Evolutionary conservation across 1,140 invertebrate species (phyloP), one percentile per base, ranked within the genome.

Genomic region (Apis florea): DNA sequence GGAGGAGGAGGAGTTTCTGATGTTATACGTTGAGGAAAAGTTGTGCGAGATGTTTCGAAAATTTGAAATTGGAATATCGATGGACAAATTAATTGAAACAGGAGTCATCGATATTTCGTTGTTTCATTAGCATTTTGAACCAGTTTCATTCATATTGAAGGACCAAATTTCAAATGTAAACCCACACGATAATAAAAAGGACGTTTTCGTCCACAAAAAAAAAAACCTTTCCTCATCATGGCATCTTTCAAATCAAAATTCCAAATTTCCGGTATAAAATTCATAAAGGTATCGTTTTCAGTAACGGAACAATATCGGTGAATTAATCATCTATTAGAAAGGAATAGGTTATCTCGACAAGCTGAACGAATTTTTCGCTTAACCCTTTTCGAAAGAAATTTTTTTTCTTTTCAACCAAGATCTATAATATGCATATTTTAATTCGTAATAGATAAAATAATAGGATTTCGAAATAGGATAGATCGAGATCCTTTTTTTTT

Each of bases 261-360:
- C 47, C 58, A 83, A 79, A 83, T 83, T 83, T n/a, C 67, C 19
- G 10, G 74, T 70, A 5, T 63, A 40, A 21, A 49, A 12, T 64
- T 26, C 1, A 2, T 31, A 21, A 77, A 77, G 73, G 73, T 77
- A 81, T 31, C 1, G 9, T 56, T 6, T 10, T 9, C 54, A 1
- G 2, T 19, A 26, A 15, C 0, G 2, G 6, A 51, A 0, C 21
- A 26, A 24, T 26, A 3, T 13, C 11, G 47, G 17, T 5, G 51
- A 31, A 40, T 0, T 40, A 40, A 40, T 40, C 31, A 19, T 21
- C 6, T 21, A 21, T 11, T 4, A 15, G 15, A n/a, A 13, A 10
- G 31, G 2, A 1, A 2, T 56, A 70, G 58, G 53, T 77, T 77
- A 77, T 26, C 31, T 40, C 0, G 31, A 3, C 31, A 40, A 40